Evolutionary conservation across 2,888 invertebrate genomes (phyloP), one percentile per base, ranked within the genome.

Genomic region (Serripes groenlandicus): DNA sequence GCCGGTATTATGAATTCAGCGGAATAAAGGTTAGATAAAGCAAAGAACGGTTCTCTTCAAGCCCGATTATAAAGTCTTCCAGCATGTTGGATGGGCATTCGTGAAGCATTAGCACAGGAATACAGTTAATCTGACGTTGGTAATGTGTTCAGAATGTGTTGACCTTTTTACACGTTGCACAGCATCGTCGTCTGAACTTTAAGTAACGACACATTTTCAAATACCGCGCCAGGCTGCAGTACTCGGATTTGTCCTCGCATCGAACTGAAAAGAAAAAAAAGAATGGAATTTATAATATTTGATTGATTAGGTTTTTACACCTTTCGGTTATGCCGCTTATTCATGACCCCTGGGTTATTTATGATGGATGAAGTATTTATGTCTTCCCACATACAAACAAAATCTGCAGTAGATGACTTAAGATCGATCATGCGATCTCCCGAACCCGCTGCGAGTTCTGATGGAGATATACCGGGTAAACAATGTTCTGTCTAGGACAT

Each of bases 171-270:
- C 92, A 92, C 3, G 92, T 89, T 23, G 69, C 69, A 73, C 92
- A 92, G 64, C 92, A 92, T 28, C 83, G 83, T 23, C 71, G 75
- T 21, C 84, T 80, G 76, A 92, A 92, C 52, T 88, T 86, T 28
- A 81, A 73, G 58, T 89, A 90, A 37, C 90, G 81, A 66, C 92
- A 92, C 91, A 92, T 89, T 68, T 84, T 86, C 62, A 92, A 77
- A 76, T 89, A 79, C 23, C 86, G 86, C 4, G 89, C 86, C 56
- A 91, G 58, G 69, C 87, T 89, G 72, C 92, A 92, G 80, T 90
- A 91, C 30, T 88, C 75, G 2, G 92, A 92, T 7, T 72, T 69
- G 83, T 92, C 92, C n/a, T 23, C 60, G 69, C 92, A 92, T 18
- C 56, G 86, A 84, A 79, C 73, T 88, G 84, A 34, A 80, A 70